Evolutionary conservation across 2,113 vertebrate species (phyloP).

Genomic region (Geothlypis trichas): DNA sequence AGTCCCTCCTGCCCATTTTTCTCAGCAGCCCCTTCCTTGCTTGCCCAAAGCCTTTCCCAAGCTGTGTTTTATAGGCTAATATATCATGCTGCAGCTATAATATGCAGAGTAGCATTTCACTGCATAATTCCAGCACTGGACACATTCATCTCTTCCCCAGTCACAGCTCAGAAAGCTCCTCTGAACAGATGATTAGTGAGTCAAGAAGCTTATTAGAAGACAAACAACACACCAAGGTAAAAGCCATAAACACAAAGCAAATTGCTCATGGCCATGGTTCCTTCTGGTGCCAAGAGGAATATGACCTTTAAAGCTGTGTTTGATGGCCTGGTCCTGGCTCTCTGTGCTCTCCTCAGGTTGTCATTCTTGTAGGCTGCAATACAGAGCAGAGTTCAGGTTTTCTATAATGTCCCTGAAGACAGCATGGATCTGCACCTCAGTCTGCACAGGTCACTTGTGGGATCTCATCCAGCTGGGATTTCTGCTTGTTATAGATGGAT

Average conservation of each 20-base stretch:
- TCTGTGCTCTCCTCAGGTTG: neutral
- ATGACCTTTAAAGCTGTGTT: neutral
- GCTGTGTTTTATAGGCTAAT: conserved; percentile 24
- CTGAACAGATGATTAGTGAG: neutral
- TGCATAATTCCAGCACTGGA: conserved; percentile 9
- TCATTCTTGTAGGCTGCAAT: neutral
- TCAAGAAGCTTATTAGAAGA: neutral
- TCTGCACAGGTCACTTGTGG: neutral
- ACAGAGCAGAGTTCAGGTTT: neutral
- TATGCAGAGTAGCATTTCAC: conserved; percentile 19
- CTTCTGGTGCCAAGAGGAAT: neutral
- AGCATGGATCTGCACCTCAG: neutral
- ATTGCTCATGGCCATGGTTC: neutral
- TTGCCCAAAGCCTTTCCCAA: neutral
- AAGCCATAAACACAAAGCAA: conserved; percentile 20
- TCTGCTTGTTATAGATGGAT: neutral
- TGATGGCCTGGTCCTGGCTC: neutral
- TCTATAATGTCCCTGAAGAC: neutral
- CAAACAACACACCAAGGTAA: neutral
- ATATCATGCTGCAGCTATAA: neutral
- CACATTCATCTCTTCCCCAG: neutral
- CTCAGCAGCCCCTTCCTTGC: neutral
- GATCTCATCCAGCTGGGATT: neutral
- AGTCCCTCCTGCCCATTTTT: neutral
- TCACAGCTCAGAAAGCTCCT: conserved; percentile 12